These are phyloP conservation scores for Spea hammondii DNA, from an alignment of 2,797 vertebrate species.

Conservation along the genomic window DNA sequence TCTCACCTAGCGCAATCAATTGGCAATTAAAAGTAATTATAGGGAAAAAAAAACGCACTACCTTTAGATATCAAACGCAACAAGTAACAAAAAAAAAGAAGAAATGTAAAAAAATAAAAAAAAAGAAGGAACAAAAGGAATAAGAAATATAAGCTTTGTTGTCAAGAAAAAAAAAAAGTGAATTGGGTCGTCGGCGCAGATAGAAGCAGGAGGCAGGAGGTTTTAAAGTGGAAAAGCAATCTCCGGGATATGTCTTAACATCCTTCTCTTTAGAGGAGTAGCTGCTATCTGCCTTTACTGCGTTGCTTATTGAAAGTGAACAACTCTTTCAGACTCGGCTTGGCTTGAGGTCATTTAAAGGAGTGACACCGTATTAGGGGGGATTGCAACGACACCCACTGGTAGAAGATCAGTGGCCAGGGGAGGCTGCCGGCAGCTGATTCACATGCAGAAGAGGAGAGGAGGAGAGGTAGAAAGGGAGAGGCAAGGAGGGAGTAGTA, in stretches of 20 bases:
- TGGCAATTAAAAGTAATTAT: conserved; percentile 32
- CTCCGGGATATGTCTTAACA: conserved; percentile 61
- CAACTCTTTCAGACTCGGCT: conserved; percentile 69
- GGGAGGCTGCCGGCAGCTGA: conserved; percentile 52
- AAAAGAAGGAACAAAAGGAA: background rate
- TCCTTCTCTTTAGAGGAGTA: conserved; percentile 57
- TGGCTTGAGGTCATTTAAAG: conserved; percentile 72
- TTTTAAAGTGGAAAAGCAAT: conserved; percentile 58
- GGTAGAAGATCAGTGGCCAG: conserved; percentile 70
- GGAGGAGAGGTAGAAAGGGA: conserved; percentile 53
- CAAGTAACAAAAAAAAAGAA: conserved; percentile 49
- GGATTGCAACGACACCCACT: conserved; percentile 82
- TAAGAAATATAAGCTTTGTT: conserved; percentile 59
- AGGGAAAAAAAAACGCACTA: conserved; percentile 32
- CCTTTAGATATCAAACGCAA: conserved; percentile 26
- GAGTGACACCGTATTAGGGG: conserved; percentile 70
- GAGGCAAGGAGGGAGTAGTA: conserved; percentile 35
- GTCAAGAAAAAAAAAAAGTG: conserved; percentile 39
- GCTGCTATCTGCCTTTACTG: conserved; percentile 55
- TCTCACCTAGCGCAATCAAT: conserved; percentile 38
- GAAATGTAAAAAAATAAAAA: background rate
- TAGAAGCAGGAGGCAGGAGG: conserved; percentile 53
- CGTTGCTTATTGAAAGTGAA: conserved; percentile 61
- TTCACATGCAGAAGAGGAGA: conserved; percentile 56
- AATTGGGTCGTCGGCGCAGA: conserved; percentile 53